phyloP scores from a whole-genome alignment of 30 jellyfish, hydroid and myxozoan species.

The Rhopilema esculentum region DNA sequence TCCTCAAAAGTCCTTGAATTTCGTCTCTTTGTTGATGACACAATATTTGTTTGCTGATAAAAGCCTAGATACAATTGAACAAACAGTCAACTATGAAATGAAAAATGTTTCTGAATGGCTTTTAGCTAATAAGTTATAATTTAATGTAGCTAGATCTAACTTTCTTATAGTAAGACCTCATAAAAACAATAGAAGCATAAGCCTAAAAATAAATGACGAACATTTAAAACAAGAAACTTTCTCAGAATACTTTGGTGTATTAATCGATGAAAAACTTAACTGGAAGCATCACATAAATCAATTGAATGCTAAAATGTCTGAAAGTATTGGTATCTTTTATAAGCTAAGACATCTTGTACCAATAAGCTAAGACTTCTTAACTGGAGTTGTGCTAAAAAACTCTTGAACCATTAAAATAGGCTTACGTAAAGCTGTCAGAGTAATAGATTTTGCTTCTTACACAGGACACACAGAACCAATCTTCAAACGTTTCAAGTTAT shows the following conservation, averaged over 20 bases:
- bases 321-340: no score
- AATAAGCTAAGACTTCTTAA: no score
- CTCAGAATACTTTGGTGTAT: slow-evolving; percentile 22
- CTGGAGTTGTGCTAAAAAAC: slow-evolving; percentile 21
- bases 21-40: no score
- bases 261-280: slow-evolving; percentile 26
- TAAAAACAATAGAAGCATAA: not conserved
- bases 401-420: slow-evolving; percentile 8
- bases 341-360: no score
- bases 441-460: slow-evolving; percentile 33
- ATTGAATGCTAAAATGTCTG: no score
- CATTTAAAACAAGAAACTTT: slow-evolving; percentile 18
- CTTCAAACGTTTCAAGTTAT: slow-evolving; percentile 28
- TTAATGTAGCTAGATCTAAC: not conserved
- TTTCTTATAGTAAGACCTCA: no score
- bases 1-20: no score
- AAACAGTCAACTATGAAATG: not conserved
- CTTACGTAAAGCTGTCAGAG: slow-evolving; percentile 52
- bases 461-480: slow-evolving; percentile 41
- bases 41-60: no score
- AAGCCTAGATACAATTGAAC: no score
- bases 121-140: slow-evolving; percentile 12
- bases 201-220: not conserved
- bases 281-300: slow-evolving; percentile 22
- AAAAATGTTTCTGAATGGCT: slow-evolving; percentile 20